A percentile compares a stretch with the other conserved stretches of the same genome.
Evolutionary conservation across 2,888 invertebrate species (phyloP).

Genomic region (Athrips mouffetella): DNA sequence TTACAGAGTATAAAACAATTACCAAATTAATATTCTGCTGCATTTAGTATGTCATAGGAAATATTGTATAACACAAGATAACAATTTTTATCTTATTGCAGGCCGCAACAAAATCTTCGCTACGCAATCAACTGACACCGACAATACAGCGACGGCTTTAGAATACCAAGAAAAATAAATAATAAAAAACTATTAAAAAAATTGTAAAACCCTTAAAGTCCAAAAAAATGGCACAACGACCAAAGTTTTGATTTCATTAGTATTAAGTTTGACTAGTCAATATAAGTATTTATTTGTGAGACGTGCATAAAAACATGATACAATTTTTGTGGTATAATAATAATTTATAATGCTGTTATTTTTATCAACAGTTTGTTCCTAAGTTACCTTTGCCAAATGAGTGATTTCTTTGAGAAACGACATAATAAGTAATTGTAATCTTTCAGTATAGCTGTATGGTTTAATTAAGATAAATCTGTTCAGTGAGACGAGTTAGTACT

Average conservation of each 20-base stretch:
- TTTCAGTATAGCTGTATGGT: slow-evolving; percentile 2
- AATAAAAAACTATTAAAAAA: slow-evolving; percentile 52
- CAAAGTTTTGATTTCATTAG: slow-evolving; percentile 65
- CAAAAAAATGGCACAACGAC: slow-evolving; percentile 79
- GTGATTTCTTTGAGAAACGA: slow-evolving; percentile 11
- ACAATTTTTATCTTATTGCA: slow-evolving; percentile 34
- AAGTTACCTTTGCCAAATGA: slow-evolving; percentile 23
- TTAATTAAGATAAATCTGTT: too few relatives aligned
- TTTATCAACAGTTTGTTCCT: slow-evolving; percentile 21
- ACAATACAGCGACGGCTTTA: slow-evolving; percentile 59
- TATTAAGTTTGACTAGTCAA: slow-evolving; percentile 64
- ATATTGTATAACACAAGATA: background rate
- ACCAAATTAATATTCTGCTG: too few relatives aligned
- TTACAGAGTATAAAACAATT: too few relatives aligned
- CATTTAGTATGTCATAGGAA: too few relatives aligned
- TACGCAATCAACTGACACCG: slow-evolving; percentile 67
- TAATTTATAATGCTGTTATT: slow-evolving; percentile 22
- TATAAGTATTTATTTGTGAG: slow-evolving; percentile 35
- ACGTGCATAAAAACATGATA: slow-evolving; percentile 24
- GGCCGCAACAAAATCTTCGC: slow-evolving; percentile 37
- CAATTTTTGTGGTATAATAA: slow-evolving; percentile 10
- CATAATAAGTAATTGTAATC: slow-evolving; percentile 6
- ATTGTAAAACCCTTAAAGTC: slow-evolving; percentile 61
- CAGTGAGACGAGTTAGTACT: too few relatives aligned
- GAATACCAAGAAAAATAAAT: slow-evolving; percentile 23